phyloP scores from a whole-genome alignment of 2,113 vertebrate genomes.

The Ammodytes marinus region DNA sequence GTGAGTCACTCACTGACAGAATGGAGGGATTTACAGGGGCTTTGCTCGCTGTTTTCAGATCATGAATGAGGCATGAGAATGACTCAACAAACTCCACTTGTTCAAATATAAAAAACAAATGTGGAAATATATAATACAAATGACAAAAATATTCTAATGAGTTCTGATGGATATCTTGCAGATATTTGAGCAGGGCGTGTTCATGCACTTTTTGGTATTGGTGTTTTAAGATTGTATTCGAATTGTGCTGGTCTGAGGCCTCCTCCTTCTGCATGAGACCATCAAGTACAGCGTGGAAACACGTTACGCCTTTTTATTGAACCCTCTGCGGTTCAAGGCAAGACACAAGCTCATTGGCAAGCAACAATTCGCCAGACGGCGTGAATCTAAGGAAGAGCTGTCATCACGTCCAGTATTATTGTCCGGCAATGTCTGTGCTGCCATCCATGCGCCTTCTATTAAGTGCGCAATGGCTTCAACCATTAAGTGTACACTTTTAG shows the following conservation, averaged over 20 bases:
- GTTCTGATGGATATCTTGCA: conserved; percentile 18
- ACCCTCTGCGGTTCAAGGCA: background rate
- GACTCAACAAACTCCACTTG: conserved; percentile 40
- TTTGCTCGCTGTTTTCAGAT: conserved; percentile 47
- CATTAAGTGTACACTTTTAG: too few species aligned
- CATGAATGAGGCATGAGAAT: conserved; percentile 59
- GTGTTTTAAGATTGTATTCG: conserved; percentile 13
- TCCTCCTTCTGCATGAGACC: background rate
- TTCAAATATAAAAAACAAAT: background rate
- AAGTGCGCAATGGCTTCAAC: too few species aligned
- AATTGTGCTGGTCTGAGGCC: background rate
- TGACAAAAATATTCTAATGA: conserved; percentile 36
- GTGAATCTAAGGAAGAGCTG: too few species aligned
- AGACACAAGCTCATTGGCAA: too few species aligned
- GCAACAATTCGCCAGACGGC: too few species aligned
- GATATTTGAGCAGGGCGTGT: conserved; percentile 9
- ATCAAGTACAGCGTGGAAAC: background rate
- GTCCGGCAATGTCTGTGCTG: too few species aligned
- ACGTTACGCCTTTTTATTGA: background rate
- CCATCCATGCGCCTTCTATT: too few species aligned
- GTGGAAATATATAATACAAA: conserved; percentile 20
- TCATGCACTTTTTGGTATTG: background rate
- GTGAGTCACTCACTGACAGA: conserved; percentile 48
- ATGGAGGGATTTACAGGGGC: conserved; percentile 53
- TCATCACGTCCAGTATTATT: too few species aligned